A percentile compares a stretch with the other conserved stretches of the same genome.
phyloP scores from a whole-genome alignment of 92 coral and sea anemone species.

The Bergia sp. region DNA sequence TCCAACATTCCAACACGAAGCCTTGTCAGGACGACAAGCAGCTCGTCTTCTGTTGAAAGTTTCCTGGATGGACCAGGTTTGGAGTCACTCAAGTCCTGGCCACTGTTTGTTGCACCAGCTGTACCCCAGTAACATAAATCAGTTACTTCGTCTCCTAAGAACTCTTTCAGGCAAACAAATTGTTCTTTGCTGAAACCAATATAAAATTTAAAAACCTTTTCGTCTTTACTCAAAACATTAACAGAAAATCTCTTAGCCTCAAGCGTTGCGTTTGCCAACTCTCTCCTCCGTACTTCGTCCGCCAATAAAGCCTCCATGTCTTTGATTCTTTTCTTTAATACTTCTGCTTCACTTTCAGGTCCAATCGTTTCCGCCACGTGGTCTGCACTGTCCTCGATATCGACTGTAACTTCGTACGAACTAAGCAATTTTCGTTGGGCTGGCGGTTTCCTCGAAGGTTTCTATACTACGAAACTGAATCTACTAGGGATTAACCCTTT shows the following conservation, averaged over 20 bases:
- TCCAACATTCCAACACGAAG: slow-evolving; percentile 51
- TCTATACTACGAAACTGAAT: slow-evolving; percentile 29
- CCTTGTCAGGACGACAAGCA: slow-evolving; percentile 50
- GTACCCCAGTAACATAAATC: slow-evolving; percentile 49
- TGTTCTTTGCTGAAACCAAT: slow-evolving; percentile 55
- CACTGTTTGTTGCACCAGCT: slow-evolving; percentile 42
- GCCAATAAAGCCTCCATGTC: slow-evolving; percentile 33
- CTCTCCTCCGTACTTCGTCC: slow-evolving; percentile 25
- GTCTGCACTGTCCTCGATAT: background rate
- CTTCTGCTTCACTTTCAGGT: background rate
- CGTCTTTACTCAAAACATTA: slow-evolving; percentile 37
- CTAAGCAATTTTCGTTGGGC: slow-evolving; percentile 9
- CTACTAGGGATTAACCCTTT: slow-evolving; percentile 22
- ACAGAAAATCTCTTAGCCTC: slow-evolving; percentile 55
- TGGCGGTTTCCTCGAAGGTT: slow-evolving; percentile 27
- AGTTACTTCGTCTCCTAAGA: slow-evolving; percentile 46
- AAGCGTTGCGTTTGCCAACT: slow-evolving; percentile 36
- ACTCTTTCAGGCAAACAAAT: slow-evolving; percentile 42
- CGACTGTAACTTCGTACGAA: background rate
- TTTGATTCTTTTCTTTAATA: background rate
- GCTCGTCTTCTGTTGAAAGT: slow-evolving; percentile 52
- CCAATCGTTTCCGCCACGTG: background rate
- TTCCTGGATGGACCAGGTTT: slow-evolving; percentile 50
- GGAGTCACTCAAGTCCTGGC: slow-evolving; percentile 18
- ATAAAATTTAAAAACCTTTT: slow-evolving; percentile 54